Conservation (phyloP, 2,888 invertebrate genomes). For the Synergus gifuensis region DNA sequence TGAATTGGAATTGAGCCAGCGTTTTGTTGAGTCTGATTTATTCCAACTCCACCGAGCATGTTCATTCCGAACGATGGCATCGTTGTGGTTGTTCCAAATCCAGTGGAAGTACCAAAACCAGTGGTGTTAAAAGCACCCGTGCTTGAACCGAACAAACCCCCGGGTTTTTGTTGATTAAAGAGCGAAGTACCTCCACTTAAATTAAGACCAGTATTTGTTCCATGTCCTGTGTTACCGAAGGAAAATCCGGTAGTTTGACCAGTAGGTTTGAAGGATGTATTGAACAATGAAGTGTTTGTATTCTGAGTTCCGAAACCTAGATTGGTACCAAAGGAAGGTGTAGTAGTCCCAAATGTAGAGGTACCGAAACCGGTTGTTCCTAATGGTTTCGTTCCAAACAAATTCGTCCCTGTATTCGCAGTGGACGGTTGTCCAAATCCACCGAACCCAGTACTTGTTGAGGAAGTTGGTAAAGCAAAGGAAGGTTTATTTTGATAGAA, state of each 20-base stretch:
- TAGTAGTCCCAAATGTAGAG: conserved; percentile 66
- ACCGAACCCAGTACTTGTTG: conserved; percentile 77
- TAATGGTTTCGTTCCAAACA: conserved; percentile 79
- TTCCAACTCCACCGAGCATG: conserved; percentile 65
- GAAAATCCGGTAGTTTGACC: conserved; percentile 75
- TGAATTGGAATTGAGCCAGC: conserved; percentile 79
- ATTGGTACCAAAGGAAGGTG: conserved; percentile 63
- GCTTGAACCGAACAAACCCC: conserved; percentile 80
- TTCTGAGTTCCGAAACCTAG: conserved; percentile 72
- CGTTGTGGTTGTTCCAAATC: conserved; percentile 70
- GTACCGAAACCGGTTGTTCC: conserved; percentile 77
- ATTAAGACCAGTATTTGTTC: conserved; percentile 75
- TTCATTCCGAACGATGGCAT: conserved; percentile 65
- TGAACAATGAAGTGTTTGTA: conserved; percentile 75
- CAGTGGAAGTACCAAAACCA: conserved; percentile 74
- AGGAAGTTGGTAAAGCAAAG: conserved; percentile 69
- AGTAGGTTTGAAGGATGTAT: conserved; percentile 77
- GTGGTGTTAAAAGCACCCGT: conserved; percentile 63
- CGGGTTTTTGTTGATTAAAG: conserved; percentile 78
- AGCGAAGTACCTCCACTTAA: conserved; percentile 67
- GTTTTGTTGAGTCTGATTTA: conserved; percentile 70
- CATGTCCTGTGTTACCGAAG: conserved; percentile 71
- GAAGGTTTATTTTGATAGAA: conserved; percentile 78
- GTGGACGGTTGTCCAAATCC: conserved; percentile 74
- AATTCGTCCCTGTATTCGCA: conserved; percentile 72